phyloP scores from a whole-genome alignment of 2,113 vertebrate genomes.

The Aptenodytes patagonicus region DNA sequence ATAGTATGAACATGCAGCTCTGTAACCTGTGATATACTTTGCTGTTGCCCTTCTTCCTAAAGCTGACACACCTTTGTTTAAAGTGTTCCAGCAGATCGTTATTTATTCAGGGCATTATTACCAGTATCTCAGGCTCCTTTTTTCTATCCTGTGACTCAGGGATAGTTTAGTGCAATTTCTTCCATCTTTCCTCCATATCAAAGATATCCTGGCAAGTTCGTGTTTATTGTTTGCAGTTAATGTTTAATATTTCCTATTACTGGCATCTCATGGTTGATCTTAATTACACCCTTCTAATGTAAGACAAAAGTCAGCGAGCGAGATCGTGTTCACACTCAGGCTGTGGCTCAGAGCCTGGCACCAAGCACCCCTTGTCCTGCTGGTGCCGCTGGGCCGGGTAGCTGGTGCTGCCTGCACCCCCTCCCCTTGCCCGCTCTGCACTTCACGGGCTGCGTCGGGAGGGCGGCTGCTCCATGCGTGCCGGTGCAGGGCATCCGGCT shows the following conservation, averaged over 20 bases:
- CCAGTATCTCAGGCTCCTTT: constrained; percentile 36
- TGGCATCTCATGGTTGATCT: constrained; percentile 46
- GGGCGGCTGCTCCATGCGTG: rapidly evolving
- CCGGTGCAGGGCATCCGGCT: rapidly evolving
- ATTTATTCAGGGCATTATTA: constrained; percentile 53
- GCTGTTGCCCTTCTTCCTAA: constrained; percentile 31
- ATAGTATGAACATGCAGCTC: not conserved
- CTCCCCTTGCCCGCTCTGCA: not conserved
- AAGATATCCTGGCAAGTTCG: constrained; percentile 29
- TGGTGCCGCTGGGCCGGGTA: not conserved
- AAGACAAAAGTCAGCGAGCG: not conserved
- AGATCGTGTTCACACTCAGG: not conserved
- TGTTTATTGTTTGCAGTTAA: constrained; percentile 62
- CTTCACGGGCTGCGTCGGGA: rapidly evolving
- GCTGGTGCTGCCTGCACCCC: not conserved
- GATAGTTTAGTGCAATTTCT: constrained; percentile 51
- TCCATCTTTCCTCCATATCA: constrained; percentile 5
- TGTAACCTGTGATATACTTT: not conserved
- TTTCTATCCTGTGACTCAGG: constrained; percentile 27
- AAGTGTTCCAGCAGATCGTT: constrained; percentile 21
- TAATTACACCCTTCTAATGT: constrained; percentile 33
- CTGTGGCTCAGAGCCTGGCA: not conserved
- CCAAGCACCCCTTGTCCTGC: not conserved
- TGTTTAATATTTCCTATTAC: constrained; percentile 63
- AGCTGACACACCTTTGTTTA: constrained; percentile 44